Evolutionary conservation across 2,888 invertebrate species (phyloP).

Genomic region (Phorcus lineatus): DNA sequence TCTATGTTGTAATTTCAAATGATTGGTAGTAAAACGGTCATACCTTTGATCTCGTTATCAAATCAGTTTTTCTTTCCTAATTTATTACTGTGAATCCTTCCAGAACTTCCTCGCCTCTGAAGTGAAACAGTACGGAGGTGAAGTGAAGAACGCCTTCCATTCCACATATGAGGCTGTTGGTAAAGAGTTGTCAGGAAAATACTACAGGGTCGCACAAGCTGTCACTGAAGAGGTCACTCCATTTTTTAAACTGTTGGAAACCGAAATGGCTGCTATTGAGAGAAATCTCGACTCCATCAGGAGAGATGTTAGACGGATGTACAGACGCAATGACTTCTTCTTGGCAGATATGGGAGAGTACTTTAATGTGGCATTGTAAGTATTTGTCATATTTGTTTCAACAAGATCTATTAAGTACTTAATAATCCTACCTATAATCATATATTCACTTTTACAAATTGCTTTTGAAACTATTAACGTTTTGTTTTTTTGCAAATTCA

Average conservation of each 20-base stretch:
- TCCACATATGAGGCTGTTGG: conserved; percentile 19
- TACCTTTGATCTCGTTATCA: no score
- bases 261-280: conserved; percentile 42
- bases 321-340: conserved; percentile 55
- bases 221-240: conserved; percentile 50
- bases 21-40: no score
- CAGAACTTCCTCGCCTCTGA: not conserved
- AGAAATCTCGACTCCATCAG: conserved; percentile 41
- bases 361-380: conserved; percentile 29
- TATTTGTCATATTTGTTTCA: not conserved
- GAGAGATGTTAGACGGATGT: conserved; percentile 49
- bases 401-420: not conserved
- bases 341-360: conserved; percentile 48
- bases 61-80: not conserved
- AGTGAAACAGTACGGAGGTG: not conserved
- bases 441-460: conserved; percentile 16
- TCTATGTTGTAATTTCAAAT: no score
- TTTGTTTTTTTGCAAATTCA: no score
- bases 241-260: conserved; percentile 39
- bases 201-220: conserved; percentile 28
- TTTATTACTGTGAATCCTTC: not conserved
- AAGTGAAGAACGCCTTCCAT: conserved; percentile 17
- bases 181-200: conserved; percentile 39
- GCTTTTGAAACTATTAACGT: no score
- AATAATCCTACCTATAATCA: no score